Base-by-base conservation (phyloP, 2,797 vertebrate genomes). In the Ataeniobius toweri region DNA sequence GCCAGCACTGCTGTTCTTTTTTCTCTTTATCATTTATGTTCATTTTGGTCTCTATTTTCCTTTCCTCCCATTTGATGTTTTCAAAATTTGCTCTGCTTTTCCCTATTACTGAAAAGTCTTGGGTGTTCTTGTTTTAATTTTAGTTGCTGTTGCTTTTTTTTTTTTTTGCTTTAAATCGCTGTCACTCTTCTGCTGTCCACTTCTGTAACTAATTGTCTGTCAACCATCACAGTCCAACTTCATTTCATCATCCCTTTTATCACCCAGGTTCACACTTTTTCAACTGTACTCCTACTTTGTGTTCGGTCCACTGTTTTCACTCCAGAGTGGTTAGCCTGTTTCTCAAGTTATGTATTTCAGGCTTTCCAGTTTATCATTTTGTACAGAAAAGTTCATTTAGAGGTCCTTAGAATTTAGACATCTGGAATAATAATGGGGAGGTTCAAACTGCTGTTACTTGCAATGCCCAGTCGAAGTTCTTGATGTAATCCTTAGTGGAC, bases 311-410 rank as follows among this genome's bases (percentile, higher is more conserved):
- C n/a, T 76, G 53, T 28, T 75, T 13, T 73, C 41, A 76, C 51
- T 88, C 70, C 80, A 91, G 63, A 81, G 72, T 82, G 71, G 58
- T 87, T 84, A 63, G 65, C 75, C 28, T 84, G 73, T 83, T 79
- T 70, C 46, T 0, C 63, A 84, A 81, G 68, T 80, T 77, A 79
- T 88, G 89, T 90, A 77, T 83, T 82, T 86, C 85, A 89, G 82
- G 78, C 86, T 83, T 89, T 85, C 61, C 69, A 65, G 71, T 79
- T 71, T 59, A 26, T 22, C 50, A 4, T 74, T n/a, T 77, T 80
- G 77, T 44, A 71, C 51, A 50, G 6, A 68, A 39, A 68, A 77
- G 63, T 76, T 75, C 7, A 75, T 69, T 75, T 39, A 79, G 80
- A 46, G 71, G 77, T 58, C 41, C 72, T 75, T 79, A 82, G 44